Evolutionary conservation across 2,113 vertebrate genomes (phyloP).

Genomic region (Papio anubis): DNA sequence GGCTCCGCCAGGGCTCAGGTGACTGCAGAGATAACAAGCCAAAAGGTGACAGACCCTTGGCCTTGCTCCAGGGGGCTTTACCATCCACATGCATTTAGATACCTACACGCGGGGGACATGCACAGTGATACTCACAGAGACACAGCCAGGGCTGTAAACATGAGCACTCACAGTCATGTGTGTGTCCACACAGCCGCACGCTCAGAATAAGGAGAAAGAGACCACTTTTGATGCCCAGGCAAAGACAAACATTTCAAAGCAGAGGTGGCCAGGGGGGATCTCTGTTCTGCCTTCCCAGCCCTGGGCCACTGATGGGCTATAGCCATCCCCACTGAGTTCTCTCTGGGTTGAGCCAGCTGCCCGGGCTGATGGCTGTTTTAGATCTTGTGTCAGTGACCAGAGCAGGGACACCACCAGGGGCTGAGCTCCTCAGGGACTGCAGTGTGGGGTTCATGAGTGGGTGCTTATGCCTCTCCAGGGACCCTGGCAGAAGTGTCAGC

Average conservation of each 20-base stretch:
- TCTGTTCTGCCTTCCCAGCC: not conserved
- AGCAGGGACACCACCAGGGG: too few species aligned
- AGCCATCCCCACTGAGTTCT: not conserved
- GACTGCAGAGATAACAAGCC: not conserved
- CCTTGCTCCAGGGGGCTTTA: not conserved
- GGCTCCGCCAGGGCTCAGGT: not conserved
- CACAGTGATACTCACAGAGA: not conserved
- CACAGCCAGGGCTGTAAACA: not conserved
- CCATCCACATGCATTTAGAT: fast-evolving
- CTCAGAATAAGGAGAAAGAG: not conserved
- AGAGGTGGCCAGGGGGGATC: not conserved
- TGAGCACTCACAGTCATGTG: fast-evolving
- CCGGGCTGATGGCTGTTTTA: not conserved
- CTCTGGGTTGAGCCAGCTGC: not conserved
- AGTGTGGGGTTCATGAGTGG: not conserved
- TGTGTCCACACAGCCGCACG: too few species aligned
- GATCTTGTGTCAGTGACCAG: not conserved
- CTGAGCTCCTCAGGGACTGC: not conserved
- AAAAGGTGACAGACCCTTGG: not conserved
- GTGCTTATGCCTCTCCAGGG: fast-evolving
- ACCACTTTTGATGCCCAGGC: not conserved
- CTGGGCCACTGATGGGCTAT: not conserved
- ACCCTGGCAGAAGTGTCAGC: not conserved
- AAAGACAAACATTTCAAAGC: not conserved
- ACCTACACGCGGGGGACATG: not conserved